These are phyloP conservation scores for Pegoplata infirma DNA, from an alignment of 2,888 invertebrate genomes.

Conservation along the genomic window DNA sequence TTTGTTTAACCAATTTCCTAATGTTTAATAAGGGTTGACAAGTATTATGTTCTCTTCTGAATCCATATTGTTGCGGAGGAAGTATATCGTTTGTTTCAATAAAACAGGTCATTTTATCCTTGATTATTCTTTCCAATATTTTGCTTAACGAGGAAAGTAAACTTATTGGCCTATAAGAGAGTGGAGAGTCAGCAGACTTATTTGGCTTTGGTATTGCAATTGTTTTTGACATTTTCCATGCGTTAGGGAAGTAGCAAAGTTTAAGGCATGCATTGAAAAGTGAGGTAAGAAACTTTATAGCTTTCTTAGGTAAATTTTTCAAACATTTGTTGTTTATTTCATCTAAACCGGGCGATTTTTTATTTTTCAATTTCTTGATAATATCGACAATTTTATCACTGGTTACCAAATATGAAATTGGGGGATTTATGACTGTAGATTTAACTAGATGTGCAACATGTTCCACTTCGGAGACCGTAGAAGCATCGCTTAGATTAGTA, in stretches of 20 bases:
- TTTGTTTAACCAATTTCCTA: not conserved
- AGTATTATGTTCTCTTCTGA: slow-evolving; percentile 1
- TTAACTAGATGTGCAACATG: not conserved
- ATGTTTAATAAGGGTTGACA: not conserved
- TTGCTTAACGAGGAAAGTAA: not conserved
- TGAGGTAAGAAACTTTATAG: not conserved
- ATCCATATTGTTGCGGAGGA: not conserved
- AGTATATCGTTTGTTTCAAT: not conserved
- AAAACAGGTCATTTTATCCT: not conserved
- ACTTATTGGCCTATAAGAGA: not conserved
- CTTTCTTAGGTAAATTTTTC: too few relatives aligned
- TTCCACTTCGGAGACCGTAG: not conserved
- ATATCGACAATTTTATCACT: not conserved
- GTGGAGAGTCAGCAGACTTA: not conserved
- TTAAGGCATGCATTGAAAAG: too few relatives aligned
- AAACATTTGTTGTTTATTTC: too few relatives aligned
- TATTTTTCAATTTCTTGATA: not conserved
- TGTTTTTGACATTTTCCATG: too few relatives aligned
- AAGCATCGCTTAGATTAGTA: not conserved
- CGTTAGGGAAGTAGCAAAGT: too few relatives aligned
- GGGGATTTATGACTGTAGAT: not conserved
- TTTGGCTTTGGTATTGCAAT: too few relatives aligned
- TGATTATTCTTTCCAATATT: not conserved
- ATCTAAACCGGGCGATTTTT: too few relatives aligned
- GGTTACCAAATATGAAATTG: not conserved